Evolutionary conservation across 2,113 vertebrate genomes (phyloP).

Genomic region (Equus quagga): DNA sequence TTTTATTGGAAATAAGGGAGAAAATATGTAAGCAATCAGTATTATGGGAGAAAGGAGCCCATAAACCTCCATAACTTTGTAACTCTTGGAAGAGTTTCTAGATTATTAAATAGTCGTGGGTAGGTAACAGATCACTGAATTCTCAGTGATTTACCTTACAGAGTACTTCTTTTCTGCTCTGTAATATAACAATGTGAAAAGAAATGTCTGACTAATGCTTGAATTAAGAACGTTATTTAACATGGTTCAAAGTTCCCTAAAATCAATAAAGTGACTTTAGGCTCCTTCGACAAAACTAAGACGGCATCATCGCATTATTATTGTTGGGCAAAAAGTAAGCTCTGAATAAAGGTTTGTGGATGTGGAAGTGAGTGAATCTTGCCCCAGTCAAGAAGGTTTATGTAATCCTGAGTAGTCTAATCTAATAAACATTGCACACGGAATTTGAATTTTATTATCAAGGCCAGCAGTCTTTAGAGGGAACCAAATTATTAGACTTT

Average conservation of each 20-base stretch:
- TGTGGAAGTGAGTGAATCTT: background rate
- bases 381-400: background rate
- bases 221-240: constrained; percentile 30
- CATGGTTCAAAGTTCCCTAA: background rate
- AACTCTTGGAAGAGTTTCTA: background rate
- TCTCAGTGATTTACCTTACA: background rate
- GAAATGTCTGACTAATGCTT: background rate
- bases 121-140: background rate
- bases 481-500: background rate
- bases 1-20: background rate
- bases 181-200: background rate
- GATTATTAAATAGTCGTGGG: background rate
- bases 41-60: background rate
- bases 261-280: background rate
- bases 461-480: background rate
- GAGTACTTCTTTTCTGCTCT: background rate
- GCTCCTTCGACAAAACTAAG: background rate
- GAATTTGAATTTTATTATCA: constrained; percentile 13
- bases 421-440: background rate
- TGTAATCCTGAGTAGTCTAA: background rate
- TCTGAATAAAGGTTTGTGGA: background rate
- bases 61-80: background rate
- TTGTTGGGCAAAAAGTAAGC: background rate
- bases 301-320: background rate
- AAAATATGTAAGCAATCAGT: background rate